Conservation (phyloP, 2,797 vertebrate genomes). For the Macroramphosus scolopax region DNA sequence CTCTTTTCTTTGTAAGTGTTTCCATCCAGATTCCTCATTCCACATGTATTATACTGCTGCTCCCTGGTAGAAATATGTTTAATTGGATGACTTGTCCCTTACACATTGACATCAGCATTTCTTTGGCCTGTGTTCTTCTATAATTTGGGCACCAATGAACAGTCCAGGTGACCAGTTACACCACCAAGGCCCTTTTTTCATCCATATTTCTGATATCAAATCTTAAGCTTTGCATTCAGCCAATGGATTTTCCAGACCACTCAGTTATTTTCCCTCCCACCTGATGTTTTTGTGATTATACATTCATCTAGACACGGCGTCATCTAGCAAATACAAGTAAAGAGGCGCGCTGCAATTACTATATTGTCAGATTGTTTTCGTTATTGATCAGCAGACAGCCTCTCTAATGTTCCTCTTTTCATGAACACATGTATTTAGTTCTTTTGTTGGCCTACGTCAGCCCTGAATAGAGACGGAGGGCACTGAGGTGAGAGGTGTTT, state of each 20-base stretch:
- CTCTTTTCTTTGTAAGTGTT: too few relatives aligned
- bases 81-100: too few relatives aligned
- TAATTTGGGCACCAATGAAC: too few relatives aligned
- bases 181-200: too few relatives aligned
- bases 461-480: constrained; percentile 49
- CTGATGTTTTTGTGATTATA: constrained; percentile 18
- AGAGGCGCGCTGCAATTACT: constrained; percentile 46
- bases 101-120: too few relatives aligned
- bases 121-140: too few relatives aligned
- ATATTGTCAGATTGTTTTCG: constrained; percentile 51
- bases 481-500: constrained; percentile 50
- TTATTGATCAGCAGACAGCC: constrained; percentile 57
- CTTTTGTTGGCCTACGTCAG: constrained; percentile 57
- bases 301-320: constrained; percentile 48
- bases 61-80: too few relatives aligned
- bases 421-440: constrained; percentile 51
- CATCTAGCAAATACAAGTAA: constrained; percentile 54
- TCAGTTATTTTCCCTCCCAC: constrained; percentile 24
- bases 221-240: constrained; percentile 25
- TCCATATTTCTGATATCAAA: constrained; percentile 28
- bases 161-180: too few relatives aligned
- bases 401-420: constrained; percentile 60
- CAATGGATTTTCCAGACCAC: too few relatives aligned
- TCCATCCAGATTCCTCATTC: too few relatives aligned
- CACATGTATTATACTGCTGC: too few relatives aligned